phyloP scores from a whole-genome alignment of 2,113 vertebrate genomes.

The Anseranas semipalmata region DNA sequence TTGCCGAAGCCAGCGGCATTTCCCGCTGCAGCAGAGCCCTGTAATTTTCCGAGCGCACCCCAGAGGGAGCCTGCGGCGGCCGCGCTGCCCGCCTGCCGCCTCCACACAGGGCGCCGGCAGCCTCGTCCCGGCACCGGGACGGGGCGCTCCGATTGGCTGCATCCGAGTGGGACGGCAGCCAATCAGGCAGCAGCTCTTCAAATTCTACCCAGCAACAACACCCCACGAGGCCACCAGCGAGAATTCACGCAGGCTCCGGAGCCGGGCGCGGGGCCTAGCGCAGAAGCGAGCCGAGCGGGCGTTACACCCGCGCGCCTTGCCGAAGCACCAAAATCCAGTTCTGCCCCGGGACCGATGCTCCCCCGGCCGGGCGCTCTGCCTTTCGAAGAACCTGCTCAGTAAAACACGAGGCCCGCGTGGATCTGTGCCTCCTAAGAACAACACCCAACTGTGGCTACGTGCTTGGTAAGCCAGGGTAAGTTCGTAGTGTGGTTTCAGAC shows the following conservation, averaged over 20 bases:
- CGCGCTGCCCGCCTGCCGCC: neutral
- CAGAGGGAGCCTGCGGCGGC: conserved; percentile 55
- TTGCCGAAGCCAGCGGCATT: neutral
- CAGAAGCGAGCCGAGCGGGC: too few species aligned
- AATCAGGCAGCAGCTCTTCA: conserved; percentile 35
- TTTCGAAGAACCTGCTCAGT: neutral
- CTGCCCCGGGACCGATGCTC: neutral
- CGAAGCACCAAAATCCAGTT: accelerated
- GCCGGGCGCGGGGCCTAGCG: neutral
- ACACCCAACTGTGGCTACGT: neutral
- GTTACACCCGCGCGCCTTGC: too few species aligned
- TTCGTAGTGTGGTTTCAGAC: neutral
- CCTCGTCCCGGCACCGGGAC: neutral
- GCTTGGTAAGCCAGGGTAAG: neutral
- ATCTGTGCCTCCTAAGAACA: neutral
- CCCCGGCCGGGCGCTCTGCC: accelerated
- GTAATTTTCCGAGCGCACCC: conserved; percentile 42
- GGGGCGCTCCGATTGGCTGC: conserved; percentile 60
- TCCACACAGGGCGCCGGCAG: neutral
- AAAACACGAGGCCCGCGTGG: neutral
- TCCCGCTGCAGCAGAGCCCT: neutral
- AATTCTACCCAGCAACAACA: conserved; percentile 71
- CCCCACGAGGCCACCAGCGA: conserved; percentile 1
- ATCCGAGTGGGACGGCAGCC: neutral
- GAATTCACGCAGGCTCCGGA: neutral